A percentile compares a stretch with the other conserved stretches of the same genome.
Evolutionary conservation across 2,797 vertebrate genomes (phyloP).

Genomic region (Poeciliopsis presidionis): DNA sequence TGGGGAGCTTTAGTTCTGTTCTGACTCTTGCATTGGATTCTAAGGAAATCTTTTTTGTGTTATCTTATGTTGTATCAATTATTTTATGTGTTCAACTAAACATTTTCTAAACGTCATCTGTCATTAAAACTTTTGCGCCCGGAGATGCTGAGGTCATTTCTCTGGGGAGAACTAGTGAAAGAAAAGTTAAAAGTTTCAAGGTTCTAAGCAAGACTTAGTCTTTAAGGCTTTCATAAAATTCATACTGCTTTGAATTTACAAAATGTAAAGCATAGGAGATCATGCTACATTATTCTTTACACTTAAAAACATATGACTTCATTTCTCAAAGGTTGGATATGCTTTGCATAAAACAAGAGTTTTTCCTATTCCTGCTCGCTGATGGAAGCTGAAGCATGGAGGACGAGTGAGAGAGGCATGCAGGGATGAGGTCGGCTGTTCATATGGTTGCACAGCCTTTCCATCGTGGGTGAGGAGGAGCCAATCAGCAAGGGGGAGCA

Average conservation of each 20-base stretch:
- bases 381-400: slow-evolving; percentile 1
- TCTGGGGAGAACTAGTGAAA: not conserved
- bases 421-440: not conserved
- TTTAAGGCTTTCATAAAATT: not conserved
- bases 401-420: slow-evolving; percentile 2
- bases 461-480: not conserved
- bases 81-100: not conserved
- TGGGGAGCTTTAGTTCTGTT: not conserved
- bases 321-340: not conserved
- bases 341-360: not conserved
- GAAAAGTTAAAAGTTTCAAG: not conserved
- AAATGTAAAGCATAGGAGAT: not conserved
- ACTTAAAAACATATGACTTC: not conserved
- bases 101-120: not conserved
- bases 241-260: not conserved
- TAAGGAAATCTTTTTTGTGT: not conserved
- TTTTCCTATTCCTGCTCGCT: not conserved
- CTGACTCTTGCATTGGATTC: not conserved
- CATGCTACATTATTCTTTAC: not conserved
- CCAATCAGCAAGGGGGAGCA: not conserved
- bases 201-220: not conserved
- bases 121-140: not conserved
- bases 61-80: not conserved
- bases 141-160: not conserved
- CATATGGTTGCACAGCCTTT: not conserved